phyloP scores from a whole-genome alignment of 2,797 vertebrate species.

The Rhabdophis nuchalis region DNA sequence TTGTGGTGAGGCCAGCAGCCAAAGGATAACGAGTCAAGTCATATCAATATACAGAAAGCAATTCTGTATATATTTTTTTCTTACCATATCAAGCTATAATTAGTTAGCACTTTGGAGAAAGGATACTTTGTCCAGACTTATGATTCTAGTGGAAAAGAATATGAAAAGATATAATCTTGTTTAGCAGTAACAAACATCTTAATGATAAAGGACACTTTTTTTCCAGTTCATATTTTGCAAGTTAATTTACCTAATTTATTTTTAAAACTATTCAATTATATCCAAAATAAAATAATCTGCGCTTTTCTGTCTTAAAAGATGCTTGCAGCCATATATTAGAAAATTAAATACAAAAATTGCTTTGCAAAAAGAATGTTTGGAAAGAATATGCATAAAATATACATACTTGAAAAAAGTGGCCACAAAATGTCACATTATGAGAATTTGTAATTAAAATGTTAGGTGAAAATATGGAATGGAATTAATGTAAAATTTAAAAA shows the following conservation, averaged over 20 bases:
- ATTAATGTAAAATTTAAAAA: background rate
- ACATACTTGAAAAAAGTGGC: background rate
- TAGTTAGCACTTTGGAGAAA: conserved; percentile 49
- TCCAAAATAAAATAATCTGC: background rate
- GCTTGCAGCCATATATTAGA: background rate
- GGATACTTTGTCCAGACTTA: conserved; percentile 42
- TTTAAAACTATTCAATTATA: background rate
- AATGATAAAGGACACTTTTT: background rate
- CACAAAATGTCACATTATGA: background rate
- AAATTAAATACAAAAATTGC: background rate
- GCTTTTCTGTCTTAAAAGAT: background rate
- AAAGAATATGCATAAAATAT: background rate
- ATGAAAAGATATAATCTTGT: conserved; percentile 34
- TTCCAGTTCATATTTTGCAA: background rate
- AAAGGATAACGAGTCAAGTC: conserved; percentile 55
- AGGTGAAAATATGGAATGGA: background rate
- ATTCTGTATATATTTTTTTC: conserved; percentile 59
- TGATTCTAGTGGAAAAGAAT: conserved; percentile 43
- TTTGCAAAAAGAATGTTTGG: background rate
- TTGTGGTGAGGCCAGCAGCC: conserved; percentile 69
- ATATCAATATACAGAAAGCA: conserved; percentile 59
- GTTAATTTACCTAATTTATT: background rate
- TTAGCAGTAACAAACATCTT: conserved; percentile 24
- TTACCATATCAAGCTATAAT: conserved; percentile 65
- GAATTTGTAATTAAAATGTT: background rate